Evolutionary conservation across 2,113 vertebrate genomes (phyloP).

Genomic region (Empidonax alnorum): DNA sequence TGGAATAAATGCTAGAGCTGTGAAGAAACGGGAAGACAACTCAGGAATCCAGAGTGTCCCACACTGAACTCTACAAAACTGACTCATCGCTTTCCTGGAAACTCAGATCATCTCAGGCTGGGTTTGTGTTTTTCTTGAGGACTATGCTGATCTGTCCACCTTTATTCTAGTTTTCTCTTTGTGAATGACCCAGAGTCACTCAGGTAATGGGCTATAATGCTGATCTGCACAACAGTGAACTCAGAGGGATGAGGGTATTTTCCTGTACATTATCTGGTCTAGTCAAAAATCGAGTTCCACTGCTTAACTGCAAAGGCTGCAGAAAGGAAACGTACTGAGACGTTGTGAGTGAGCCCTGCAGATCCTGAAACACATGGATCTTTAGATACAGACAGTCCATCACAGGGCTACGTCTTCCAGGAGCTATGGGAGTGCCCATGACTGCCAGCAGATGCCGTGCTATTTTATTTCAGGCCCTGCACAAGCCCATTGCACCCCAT

Average conservation of each 20-base stretch:
- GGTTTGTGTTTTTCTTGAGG: neutral
- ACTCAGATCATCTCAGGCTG: neutral
- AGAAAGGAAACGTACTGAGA: neutral
- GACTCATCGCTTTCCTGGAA: neutral
- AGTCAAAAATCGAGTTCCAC: neutral
- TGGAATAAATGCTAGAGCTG: neutral
- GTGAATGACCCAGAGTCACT: neutral
- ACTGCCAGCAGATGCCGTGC: neutral
- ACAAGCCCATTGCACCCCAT: neutral
- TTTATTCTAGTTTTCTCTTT: neutral
- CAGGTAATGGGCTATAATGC: no score
- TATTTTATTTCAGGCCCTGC: neutral
- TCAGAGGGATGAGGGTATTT: fast-evolving
- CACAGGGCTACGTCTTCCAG: neutral
- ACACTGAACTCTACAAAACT: fast-evolving
- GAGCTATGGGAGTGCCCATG: neutral
- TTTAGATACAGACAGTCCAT: neutral
- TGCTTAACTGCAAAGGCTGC: neutral
- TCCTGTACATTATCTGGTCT: neutral
- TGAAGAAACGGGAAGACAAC: neutral
- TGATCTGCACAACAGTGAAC: neutral
- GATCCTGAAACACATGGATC: fast-evolving
- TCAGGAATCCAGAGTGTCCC: neutral
- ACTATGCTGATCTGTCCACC: neutral
- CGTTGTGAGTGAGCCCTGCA: neutral